A percentile compares a stretch with the other conserved stretches of the same genome.
phyloP scores from a whole-genome alignment of 2,888 invertebrate genomes.

The Hyles lineata region DNA sequence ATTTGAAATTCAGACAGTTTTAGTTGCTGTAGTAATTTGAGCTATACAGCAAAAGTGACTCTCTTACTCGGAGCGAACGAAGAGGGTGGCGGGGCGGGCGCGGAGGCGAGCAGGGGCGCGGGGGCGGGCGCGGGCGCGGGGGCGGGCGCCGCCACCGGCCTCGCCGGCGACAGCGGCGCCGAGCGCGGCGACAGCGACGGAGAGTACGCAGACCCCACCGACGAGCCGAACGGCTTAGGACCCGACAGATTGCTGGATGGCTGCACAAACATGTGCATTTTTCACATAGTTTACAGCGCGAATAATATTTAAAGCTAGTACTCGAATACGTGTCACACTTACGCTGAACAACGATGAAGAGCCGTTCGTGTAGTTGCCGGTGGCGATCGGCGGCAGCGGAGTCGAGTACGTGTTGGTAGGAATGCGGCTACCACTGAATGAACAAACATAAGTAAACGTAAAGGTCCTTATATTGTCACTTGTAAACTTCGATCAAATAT shows the following conservation, averaged over 20 bases:
- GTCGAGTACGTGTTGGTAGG: conserved; percentile 91
- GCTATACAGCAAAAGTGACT: conserved; percentile 80
- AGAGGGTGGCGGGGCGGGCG: conserved; percentile 50
- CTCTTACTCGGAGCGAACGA: conserved; percentile 81
- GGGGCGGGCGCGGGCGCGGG: conserved; percentile 32
- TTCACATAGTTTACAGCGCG: background rate
- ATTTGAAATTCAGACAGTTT: conserved; percentile 36
- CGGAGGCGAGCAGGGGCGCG: conserved; percentile 37
- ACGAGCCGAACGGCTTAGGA: conserved; percentile 86
- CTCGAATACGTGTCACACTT: conserved; percentile 59
- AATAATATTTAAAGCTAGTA: background rate
- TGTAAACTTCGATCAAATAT: too few relatives aligned
- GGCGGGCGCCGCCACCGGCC: conserved; percentile 61
- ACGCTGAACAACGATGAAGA: conserved; percentile 89
- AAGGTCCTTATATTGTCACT: background rate
- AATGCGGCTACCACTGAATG: conserved; percentile 86
- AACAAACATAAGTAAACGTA: background rate
- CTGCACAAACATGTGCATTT: conserved; percentile 52
- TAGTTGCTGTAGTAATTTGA: conserved; percentile 22
- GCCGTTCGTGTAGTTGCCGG: conserved; percentile 85
- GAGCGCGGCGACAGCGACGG: conserved; percentile 81
- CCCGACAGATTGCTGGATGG: conserved; percentile 83
- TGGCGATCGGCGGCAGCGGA: conserved; percentile 87
- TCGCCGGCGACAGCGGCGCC: conserved; percentile 81
- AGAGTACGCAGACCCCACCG: conserved; percentile 83